Evolutionary conservation across 2,888 invertebrate genomes (phyloP), one percentile per base, ranked within the genome.

Genomic region (Ectemnius lituratus): DNA sequence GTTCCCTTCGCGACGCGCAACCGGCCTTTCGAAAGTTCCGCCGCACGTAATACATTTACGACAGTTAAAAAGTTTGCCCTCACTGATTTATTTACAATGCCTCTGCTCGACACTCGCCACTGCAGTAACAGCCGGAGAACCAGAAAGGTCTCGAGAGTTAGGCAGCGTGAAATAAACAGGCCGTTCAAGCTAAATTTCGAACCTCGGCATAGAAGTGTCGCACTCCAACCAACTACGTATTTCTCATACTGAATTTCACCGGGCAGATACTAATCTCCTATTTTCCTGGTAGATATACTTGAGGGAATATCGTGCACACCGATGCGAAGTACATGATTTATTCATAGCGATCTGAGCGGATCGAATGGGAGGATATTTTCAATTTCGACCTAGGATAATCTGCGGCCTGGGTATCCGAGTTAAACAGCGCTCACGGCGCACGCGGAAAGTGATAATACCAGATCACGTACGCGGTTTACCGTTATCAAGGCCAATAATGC

Each of bases 21-120:
- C 11, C 47, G 47, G n/a, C 47, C n/a, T 23, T 23, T 23, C 37
- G 3, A 37, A 37, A 37, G 8, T 37, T 37, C 37, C 37, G 28
- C 27, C 56, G 27, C n/a, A 49, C 28, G 47, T 76, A 75, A 76
- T 66, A 56, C 65, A 62, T 64, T 76, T 62, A 70, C 71, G 71
- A 75, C 67, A 59, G 76, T 75, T 72, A 63, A 75, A 59, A 71
- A 76, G 62, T 76, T 71, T 52, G 20, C 62, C 47, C 59, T 46
- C 68, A 64, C 63, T 67, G 76, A 76, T 76, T 76, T 76, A 76
- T 76, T 75, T 76, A 75, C 71, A 75, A 76, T 46, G 70, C 20
- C 47, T 37, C 37, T 4, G 8, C 37, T 37, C 37, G 37, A 37
- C 8, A 37, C 37, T 37, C 37, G 37, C 37, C 37, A 11, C 8